Conservation (phyloP, 2,888 invertebrate genomes). For the Parochlus steinenii region DNA sequence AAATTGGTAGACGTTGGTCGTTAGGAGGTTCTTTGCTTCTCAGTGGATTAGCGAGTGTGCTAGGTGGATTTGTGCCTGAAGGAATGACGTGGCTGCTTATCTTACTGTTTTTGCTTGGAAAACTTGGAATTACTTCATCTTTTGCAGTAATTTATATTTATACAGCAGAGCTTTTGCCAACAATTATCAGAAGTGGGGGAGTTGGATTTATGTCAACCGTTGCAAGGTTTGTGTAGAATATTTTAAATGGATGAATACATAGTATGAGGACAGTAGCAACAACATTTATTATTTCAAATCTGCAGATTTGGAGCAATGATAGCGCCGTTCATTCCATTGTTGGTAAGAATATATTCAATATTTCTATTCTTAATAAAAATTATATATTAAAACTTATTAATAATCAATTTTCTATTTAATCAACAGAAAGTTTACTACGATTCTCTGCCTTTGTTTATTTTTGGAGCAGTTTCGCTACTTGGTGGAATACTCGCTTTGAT, state of each 20-base stretch:
- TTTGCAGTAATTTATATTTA: constrained; percentile 47
- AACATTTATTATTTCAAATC: too few relatives aligned
- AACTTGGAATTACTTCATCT: constrained; percentile 43
- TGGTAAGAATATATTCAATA: too few relatives aligned
- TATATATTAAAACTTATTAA: too few relatives aligned
- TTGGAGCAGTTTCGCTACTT: not conserved
- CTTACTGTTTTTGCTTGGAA: constrained; percentile 40
- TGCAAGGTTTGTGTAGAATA: constrained; percentile 41
- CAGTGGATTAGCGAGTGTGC: constrained; percentile 35
- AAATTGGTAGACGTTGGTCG: constrained; percentile 34
- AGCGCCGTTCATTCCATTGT: too few relatives aligned
- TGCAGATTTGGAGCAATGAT: too few relatives aligned
- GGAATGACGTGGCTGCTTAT: constrained; percentile 37
- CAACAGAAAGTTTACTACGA: not conserved
- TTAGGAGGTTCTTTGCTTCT: constrained; percentile 35
- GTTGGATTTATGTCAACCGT: constrained; percentile 43
- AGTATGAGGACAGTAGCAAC: too few relatives aligned
- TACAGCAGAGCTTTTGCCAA: constrained; percentile 32
- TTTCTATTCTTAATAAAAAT: too few relatives aligned
- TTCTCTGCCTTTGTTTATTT: not conserved
- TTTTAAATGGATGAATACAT: too few relatives aligned
- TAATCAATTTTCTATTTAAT: too few relatives aligned
- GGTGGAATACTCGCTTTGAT: not conserved
- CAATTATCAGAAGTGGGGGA: constrained; percentile 38
- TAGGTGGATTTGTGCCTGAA: constrained; percentile 35